These are phyloP conservation scores for Drosophila meridionalis DNA, from an alignment of 2,888 invertebrate species.

Conservation along the genomic window DNA sequence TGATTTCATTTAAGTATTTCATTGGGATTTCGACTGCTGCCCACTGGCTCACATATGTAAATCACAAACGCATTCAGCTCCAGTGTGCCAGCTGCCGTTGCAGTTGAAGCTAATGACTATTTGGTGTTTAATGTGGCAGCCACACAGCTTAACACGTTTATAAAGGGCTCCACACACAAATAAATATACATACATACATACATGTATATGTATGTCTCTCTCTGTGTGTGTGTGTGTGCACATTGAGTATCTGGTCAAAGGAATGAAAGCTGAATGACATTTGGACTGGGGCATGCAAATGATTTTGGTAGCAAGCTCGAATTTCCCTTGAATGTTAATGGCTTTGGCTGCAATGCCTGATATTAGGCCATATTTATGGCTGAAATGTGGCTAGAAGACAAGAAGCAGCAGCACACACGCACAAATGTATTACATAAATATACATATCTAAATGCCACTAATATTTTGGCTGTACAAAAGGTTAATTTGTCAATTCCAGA, in stretches of 20 bases:
- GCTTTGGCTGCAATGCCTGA: not conserved
- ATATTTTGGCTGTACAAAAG: not conserved
- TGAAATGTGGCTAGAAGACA: not conserved
- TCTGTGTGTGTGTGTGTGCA: not conserved
- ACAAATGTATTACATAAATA: not conserved
- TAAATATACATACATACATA: not conserved
- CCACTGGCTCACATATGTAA: constrained; percentile 58
- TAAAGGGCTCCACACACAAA: constrained; percentile 25
- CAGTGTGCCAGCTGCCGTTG: constrained; percentile 1
- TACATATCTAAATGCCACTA: not conserved
- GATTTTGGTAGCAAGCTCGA: constrained; percentile 30
- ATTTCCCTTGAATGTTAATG: constrained; percentile 21
- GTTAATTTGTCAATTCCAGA: not conserved
- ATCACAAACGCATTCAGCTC: constrained; percentile 43
- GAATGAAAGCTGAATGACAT: constrained; percentile 31
- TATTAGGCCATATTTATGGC: constrained; percentile 17
- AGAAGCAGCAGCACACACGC: not conserved
- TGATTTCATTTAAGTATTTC: constrained; percentile 65
- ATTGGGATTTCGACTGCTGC: constrained; percentile 45
- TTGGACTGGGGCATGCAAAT: constrained; percentile 30
- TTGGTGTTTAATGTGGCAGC: constrained; percentile 70
- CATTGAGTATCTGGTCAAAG: constrained; percentile 3
- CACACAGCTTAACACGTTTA: constrained; percentile 65
- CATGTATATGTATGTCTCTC: not conserved
- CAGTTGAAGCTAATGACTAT: constrained; percentile 66